A percentile compares a stretch with the other conserved stretches of the same genome.
Evolutionary conservation across 1,140 invertebrate genomes (phyloP).

Genomic region (Glossosoma conforme): DNA sequence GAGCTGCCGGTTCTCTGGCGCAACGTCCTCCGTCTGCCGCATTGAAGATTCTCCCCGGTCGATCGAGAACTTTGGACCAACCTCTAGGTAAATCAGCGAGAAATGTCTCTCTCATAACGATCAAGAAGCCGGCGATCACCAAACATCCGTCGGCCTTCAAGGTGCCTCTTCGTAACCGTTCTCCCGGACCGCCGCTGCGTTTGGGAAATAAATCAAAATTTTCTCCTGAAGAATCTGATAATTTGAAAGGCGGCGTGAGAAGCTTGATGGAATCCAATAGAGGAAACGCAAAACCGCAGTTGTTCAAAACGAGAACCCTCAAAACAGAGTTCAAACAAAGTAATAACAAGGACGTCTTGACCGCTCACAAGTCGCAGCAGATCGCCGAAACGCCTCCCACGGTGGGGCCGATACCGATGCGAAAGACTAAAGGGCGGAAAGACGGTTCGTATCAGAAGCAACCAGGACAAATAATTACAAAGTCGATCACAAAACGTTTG

Average conservation of each 20-base stretch:
- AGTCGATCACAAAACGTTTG: slow-evolving; percentile 18
- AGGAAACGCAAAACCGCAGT: slow-evolving; percentile 14
- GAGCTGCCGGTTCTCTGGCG: slow-evolving; percentile 3
- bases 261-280: slow-evolving; percentile 23
- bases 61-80: slow-evolving; percentile 8
- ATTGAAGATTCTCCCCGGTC: slow-evolving; percentile 10
- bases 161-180: slow-evolving; percentile 9
- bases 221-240: slow-evolving; percentile 10
- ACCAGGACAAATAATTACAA: slow-evolving; percentile 14
- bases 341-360: too few relatives aligned
- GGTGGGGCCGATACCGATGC: too few relatives aligned
- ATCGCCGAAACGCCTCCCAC: background rate
- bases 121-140: slow-evolving; percentile 19
- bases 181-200: slow-evolving; percentile 15
- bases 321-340: slow-evolving; percentile 17
- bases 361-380: background rate
- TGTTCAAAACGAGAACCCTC: slow-evolving; percentile 10
- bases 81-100: slow-evolving; percentile 16
- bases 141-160: slow-evolving; percentile 17
- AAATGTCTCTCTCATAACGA: slow-evolving; percentile 25
- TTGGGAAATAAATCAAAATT: slow-evolving; percentile 19
- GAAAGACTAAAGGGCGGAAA: slow-evolving; percentile 13
- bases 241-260: slow-evolving; percentile 8
- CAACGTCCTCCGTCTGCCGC: slow-evolving; percentile 3
- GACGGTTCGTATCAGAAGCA: slow-evolving; percentile 27